phyloP scores from a whole-genome alignment of 2,888 invertebrate species.

The Leptodirus hochenwartii region DNA sequence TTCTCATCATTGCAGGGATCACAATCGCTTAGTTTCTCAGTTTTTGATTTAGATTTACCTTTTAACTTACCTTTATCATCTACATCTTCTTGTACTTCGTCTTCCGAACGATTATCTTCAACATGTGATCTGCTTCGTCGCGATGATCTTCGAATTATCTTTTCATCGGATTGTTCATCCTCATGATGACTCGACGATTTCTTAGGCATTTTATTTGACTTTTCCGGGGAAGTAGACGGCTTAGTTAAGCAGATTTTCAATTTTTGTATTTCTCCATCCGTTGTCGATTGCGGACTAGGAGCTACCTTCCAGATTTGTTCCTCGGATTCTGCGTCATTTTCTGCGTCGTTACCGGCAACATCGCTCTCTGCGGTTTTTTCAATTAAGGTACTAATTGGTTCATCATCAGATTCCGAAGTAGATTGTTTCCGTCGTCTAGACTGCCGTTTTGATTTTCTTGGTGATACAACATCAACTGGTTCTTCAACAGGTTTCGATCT shows the following conservation, averaged over 20 bases:
- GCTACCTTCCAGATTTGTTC: conserved; percentile 33
- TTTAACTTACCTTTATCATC: conserved; percentile 30
- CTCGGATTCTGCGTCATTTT: conserved; percentile 10
- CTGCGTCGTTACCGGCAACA: conserved; percentile 8
- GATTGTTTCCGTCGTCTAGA: conserved; percentile 29
- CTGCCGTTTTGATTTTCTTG: conserved; percentile 26
- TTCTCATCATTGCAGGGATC: too few species aligned
- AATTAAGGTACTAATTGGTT: conserved; percentile 9
- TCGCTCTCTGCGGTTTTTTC: conserved; percentile 3
- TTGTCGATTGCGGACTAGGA: conserved; percentile 21
- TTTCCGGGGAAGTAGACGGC: conserved; percentile 33
- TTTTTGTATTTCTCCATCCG: conserved; percentile 41
- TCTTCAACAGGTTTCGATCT: too few species aligned
- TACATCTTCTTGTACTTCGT: conserved; percentile 17
- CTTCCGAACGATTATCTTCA: conserved; percentile 12
- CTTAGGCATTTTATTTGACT: conserved; percentile 31
- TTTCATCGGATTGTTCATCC: conserved; percentile 31
- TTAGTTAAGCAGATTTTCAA: conserved; percentile 43
- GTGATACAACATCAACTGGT: too few species aligned
- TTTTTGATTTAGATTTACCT: conserved; percentile 26
- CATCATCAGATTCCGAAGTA: conserved; percentile 23
- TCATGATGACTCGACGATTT: conserved; percentile 35
- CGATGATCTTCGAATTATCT: conserved; percentile 24
- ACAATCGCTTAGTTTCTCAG: conserved; percentile 20
- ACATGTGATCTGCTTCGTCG: conserved; percentile 20